phyloP scores from a whole-genome alignment of 2,113 vertebrate genomes.

The Cavia porcellus region DNA sequence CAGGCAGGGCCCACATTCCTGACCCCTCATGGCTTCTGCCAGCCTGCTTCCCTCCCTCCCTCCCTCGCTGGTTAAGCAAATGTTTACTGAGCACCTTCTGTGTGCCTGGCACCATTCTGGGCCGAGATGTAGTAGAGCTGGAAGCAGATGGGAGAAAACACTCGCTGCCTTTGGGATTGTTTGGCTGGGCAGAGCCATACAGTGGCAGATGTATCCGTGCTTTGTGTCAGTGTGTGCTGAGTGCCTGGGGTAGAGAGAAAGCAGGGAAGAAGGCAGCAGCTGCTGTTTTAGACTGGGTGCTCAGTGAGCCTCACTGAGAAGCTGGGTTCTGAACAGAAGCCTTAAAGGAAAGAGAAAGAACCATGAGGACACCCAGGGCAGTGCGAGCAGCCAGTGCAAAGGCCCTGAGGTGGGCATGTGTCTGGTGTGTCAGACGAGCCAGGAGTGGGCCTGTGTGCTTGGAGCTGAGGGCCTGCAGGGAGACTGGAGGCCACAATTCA shows the following conservation, averaged over 20 bases:
- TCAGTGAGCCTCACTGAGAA: neutral
- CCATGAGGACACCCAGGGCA: neutral
- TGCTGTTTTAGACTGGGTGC: neutral
- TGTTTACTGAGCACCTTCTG: neutral
- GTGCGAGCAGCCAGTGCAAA: neutral
- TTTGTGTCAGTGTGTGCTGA: accelerated
- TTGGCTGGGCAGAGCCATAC: accelerated
- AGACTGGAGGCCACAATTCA: neutral
- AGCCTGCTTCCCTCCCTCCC: neutral
- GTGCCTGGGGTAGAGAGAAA: neutral
- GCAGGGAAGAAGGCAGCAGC: neutral
- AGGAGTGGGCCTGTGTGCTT: neutral
- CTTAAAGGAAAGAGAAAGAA: neutral
- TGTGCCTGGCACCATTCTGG: neutral
- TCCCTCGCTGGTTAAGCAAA: neutral
- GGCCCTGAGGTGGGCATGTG: neutral
- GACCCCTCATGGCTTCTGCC: neutral
- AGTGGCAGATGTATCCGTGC: accelerated
- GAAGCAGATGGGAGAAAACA: neutral
- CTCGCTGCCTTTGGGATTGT: accelerated
- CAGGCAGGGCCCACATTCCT: neutral
- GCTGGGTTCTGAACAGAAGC: neutral
- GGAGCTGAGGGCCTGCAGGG: neutral
- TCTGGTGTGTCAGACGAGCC: neutral
- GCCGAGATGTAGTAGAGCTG: neutral